These are phyloP conservation scores for Ctenicera cuprea DNA, from an alignment of 2,888 invertebrate species.

Conservation along the genomic window DNA sequence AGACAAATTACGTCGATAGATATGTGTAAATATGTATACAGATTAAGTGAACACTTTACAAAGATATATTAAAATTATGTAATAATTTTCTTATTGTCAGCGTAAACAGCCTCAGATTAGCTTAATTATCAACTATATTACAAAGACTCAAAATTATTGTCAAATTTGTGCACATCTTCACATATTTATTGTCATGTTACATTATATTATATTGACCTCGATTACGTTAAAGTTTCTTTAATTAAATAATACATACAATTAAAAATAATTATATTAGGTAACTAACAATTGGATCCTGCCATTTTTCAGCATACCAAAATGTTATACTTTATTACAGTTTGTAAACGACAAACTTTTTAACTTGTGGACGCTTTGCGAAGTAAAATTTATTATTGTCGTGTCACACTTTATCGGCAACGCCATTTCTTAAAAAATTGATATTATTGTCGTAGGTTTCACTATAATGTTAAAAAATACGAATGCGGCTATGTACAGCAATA, in stretches of 20 bases:
- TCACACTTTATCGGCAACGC: slow-evolving; percentile 55
- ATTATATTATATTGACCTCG: slow-evolving; percentile 52
- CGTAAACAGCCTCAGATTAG: slow-evolving; percentile 61
- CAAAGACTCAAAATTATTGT: slow-evolving; percentile 57
- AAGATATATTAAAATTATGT: slow-evolving; percentile 50
- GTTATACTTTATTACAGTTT: slow-evolving; percentile 27
- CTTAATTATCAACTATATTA: slow-evolving; percentile 56
- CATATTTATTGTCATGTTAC: slow-evolving; percentile 56
- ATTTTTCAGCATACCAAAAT: slow-evolving; percentile 33
- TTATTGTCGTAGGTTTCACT: slow-evolving; percentile 54
- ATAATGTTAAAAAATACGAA: slow-evolving; percentile 62
- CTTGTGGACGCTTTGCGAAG: slow-evolving; percentile 58
- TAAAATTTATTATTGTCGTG: slow-evolving; percentile 57
- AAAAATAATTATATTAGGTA: slow-evolving; percentile 27
- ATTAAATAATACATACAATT: slow-evolving; percentile 36
- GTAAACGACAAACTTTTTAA: slow-evolving; percentile 39
- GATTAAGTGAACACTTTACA: slow-evolving; percentile 53
- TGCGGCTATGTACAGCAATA: slow-evolving; percentile 54
- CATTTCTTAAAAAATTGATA: slow-evolving; percentile 55
- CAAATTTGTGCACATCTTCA: slow-evolving; percentile 59
- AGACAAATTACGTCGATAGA: slow-evolving; percentile 48
- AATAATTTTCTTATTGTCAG: slow-evolving; percentile 58
- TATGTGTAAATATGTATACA: slow-evolving; percentile 55
- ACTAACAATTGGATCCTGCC: slow-evolving; percentile 2
- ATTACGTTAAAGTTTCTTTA: slow-evolving; percentile 43